Evolutionary conservation across 2,888 invertebrate genomes (phyloP), one percentile per base, ranked within the genome.

Genomic region (Cerastis rubricosa): DNA sequence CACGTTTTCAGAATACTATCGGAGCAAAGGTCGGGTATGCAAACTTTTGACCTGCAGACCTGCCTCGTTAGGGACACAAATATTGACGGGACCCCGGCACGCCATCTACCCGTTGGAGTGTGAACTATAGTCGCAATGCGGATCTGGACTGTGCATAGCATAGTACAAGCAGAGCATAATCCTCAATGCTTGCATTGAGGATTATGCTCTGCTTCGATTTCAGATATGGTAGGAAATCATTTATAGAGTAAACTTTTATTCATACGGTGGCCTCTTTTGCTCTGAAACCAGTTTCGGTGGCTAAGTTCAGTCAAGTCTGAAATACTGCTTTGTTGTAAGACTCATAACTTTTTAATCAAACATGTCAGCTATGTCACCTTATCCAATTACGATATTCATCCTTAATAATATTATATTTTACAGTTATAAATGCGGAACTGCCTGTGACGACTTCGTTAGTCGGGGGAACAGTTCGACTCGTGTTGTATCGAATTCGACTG

Each of bases 41-140:
- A 79, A 84, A 79, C 80, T 57, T 54, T n/a, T 49, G 84, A 84
- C 69, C 69, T 54, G 40, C 14, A 25, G 8, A 49, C 7, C n/a
- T 43, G 51, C 35, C 54, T 79, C 79, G 79, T 79, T 79, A 84
- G 49, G 22, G 35, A 35, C 11, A n/a, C 70, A 79, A 79, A 79
- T 69, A 84, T 79, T 79, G 79, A 84, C 63, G 54, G 19, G 40
- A 35, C 54, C 54, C 35, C 25, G n/a, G 40, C 47, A 14, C 7
- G 57, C 2, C 29, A 83, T 69, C 49, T 69, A 43, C 49, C n/a
- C 45, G 22, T 19, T 67, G 25, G 7, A 57, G 29, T 40, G 43
- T 11, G 35, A 79, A 84, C 17, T 78, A 25, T 8, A 63, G 61
- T 67, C 69, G 84, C 84, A 79, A 43, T 79, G 79, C 84, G 25